A percentile compares a stretch with the other conserved stretches of the same genome.
Conservation (phyloP, 2,113 vertebrate genomes). For the Bungarus multicinctus region DNA sequence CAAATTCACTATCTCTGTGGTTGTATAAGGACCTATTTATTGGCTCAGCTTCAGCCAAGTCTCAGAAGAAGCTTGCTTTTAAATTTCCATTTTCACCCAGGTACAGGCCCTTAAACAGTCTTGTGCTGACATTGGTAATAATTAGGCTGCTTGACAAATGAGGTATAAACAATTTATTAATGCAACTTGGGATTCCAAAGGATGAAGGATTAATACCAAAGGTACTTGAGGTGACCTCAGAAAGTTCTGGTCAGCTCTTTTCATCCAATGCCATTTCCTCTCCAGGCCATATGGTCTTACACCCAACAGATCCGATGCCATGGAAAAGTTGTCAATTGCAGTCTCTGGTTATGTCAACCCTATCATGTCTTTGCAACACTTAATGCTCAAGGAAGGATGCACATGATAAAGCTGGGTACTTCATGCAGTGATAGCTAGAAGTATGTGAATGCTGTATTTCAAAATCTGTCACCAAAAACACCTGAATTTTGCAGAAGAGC, state of each 20-base stretch:
- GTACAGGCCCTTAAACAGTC: background rate
- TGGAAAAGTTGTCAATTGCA: background rate
- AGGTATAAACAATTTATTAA: slow-evolving; percentile 2
- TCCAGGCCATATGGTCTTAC: background rate
- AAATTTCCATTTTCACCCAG: slow-evolving; percentile 15
- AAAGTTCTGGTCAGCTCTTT: background rate
- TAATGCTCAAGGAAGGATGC: background rate
- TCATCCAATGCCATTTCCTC: background rate
- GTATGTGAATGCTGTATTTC: background rate
- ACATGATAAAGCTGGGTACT: background rate
- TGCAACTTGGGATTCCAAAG: slow-evolving; percentile 24
- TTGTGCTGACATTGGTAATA: slow-evolving; percentile 22
- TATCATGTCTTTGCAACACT: background rate
- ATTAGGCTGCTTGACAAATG: slow-evolving; percentile 20
- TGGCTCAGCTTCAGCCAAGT: background rate
- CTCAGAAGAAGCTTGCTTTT: background rate
- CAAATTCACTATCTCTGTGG: background rate
- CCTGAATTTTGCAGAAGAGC: background rate
- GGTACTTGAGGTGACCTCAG: background rate
- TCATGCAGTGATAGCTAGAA: background rate
- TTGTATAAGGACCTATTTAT: slow-evolving; percentile 4
- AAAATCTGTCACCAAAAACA: background rate
- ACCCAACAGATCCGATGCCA: background rate
- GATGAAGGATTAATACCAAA: slow-evolving; percentile 11
- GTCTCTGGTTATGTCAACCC: background rate